These are phyloP conservation scores for Salvelinus namaycush DNA, from an alignment of 2,113 vertebrate genomes.

Conservation along the genomic window DNA sequence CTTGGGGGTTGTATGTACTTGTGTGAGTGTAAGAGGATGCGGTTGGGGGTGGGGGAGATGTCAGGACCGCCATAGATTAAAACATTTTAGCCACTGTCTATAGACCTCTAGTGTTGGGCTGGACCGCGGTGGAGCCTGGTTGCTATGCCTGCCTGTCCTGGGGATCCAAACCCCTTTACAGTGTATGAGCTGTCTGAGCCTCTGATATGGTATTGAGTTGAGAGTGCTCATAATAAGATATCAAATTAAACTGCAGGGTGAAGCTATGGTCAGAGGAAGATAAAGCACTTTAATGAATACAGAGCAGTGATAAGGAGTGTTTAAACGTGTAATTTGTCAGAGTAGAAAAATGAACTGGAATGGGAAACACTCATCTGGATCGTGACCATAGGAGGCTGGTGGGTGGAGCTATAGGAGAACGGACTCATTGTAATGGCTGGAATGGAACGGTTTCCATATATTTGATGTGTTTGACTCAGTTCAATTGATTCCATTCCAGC, in stretches of 20 bases:
- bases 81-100: conserved; percentile 59
- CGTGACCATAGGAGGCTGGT: background rate
- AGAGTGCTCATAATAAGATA: conserved; percentile 58
- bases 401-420: no score
- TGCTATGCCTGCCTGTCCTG: conserved; percentile 58
- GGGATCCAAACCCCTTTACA: conserved; percentile 26
- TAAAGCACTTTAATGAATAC: conserved; percentile 50
- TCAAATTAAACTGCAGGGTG: conserved; percentile 52
- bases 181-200: conserved; percentile 54
- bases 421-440: no score
- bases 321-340: conserved; percentile 45
- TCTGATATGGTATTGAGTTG: conserved; percentile 57
- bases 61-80: conserved; percentile 45
- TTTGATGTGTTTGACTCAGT: no score
- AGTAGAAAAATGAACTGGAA: conserved; percentile 47
- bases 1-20: background rate
- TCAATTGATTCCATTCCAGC: no score
- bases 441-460: no score
- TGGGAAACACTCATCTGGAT: conserved; percentile 33
- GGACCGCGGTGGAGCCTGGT: conserved; percentile 52
- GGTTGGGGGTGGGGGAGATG: conserved; percentile 50
- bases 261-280: conserved; percentile 37
- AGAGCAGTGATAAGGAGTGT: conserved; percentile 40
- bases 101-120: conserved; percentile 58
- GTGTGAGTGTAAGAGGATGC: conserved; percentile 22